Conservation (phyloP, 2,888 invertebrate species). For the Nipponacmea schrenckii region DNA sequence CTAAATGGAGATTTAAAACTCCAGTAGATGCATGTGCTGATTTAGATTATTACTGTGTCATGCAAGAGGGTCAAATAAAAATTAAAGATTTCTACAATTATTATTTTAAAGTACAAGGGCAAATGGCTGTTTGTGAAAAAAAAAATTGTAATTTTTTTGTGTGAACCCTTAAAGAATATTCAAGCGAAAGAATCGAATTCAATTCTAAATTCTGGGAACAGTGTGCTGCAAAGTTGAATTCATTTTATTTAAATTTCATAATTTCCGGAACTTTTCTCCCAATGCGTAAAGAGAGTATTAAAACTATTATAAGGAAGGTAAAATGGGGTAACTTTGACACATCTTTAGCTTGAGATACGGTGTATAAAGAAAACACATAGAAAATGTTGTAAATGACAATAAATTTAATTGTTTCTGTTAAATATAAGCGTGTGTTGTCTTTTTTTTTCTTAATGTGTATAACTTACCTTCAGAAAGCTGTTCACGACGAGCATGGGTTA, state of each 20-base stretch:
- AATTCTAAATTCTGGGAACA: constrained; percentile 6
- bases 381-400: too few species aligned
- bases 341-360: too few species aligned
- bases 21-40: not conserved
- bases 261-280: not conserved
- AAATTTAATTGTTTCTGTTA: too few species aligned
- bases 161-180: constrained; percentile 11
- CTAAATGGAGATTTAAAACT: constrained; percentile 1
- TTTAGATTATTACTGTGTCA: not conserved
- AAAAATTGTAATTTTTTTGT: constrained; percentile 19
- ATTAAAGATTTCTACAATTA: not conserved
- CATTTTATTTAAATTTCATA: not conserved
- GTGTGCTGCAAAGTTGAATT: not conserved
- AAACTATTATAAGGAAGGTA: not conserved
- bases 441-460: too few species aligned
- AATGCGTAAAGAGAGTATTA: not conserved
- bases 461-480: too few species aligned
- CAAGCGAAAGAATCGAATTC: constrained; percentile 11
- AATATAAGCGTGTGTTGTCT: too few species aligned
- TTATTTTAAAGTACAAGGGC: constrained; percentile 22
- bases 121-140: constrained; percentile 20
- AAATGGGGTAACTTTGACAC: too few species aligned
- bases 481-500: too few species aligned
- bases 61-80: not conserved
- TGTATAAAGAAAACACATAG: too few species aligned